These are phyloP conservation scores for Petrolisthes cinctipes DNA, from an alignment of 2,888 invertebrate species.

Conservation along the genomic window DNA sequence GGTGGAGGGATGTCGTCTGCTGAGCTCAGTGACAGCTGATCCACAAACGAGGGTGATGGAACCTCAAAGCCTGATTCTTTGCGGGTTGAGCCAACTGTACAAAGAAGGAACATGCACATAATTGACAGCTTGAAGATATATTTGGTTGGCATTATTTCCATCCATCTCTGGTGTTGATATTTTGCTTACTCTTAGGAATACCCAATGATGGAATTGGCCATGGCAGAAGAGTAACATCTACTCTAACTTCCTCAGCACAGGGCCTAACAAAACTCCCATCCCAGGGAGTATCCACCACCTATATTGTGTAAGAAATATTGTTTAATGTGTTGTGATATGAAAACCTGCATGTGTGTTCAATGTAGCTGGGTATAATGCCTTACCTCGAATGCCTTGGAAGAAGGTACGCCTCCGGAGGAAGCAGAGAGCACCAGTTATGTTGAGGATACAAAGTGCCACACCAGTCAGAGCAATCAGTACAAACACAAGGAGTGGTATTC, in stretches of 20 bases:
- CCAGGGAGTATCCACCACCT: not conserved
- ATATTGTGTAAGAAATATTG: not conserved
- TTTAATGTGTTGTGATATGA: not conserved
- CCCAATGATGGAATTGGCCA: not conserved
- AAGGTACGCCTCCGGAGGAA: constrained; percentile 30
- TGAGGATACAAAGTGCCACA: constrained; percentile 25
- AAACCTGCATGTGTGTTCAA: not conserved
- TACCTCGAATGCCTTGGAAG: constrained; percentile 33
- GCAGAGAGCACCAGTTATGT: constrained; percentile 40
- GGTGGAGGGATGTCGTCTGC: constrained; percentile 47
- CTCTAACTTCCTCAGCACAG: not conserved
- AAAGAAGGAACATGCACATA: not conserved
- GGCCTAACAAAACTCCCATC: not conserved
- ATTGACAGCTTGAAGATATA: too few species aligned
- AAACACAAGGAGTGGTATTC: constrained; percentile 35
- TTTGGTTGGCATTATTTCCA: too few species aligned
- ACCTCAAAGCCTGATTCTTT: constrained; percentile 43
- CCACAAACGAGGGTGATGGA: constrained; percentile 34
- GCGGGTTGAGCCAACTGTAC: constrained; percentile 22
- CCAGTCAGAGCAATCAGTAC: constrained; percentile 39
- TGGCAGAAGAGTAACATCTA: not conserved
- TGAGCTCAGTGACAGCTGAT: constrained; percentile 39
- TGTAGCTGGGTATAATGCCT: not conserved
- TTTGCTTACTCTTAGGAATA: too few species aligned
- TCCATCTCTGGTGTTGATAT: too few species aligned